Conservation (phyloP, 2,888 invertebrate genomes). For the Trissoscelio sp. region DNA sequence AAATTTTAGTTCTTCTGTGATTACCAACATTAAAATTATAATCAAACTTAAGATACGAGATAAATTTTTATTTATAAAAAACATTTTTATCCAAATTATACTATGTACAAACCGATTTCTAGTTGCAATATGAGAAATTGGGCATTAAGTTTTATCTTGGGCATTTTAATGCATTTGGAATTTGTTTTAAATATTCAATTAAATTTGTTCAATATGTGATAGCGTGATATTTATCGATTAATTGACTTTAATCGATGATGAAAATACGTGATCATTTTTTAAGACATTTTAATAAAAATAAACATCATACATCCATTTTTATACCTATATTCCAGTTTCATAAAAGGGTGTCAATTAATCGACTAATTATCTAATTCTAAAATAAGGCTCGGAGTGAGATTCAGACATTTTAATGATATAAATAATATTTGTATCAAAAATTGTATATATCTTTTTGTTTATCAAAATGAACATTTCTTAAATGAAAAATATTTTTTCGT, state of each 20-base stretch:
- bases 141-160: conserved; percentile 24
- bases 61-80: conserved; percentile 10
- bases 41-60: neutral
- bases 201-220: conserved; percentile 33
- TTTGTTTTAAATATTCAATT: neutral
- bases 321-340: neutral
- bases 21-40: neutral
- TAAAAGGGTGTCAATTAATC: conserved; percentile 48
- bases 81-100: neutral
- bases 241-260: conserved; percentile 18
- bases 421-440: too few species aligned
- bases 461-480: too few species aligned
- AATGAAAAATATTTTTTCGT: too few species aligned
- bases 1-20: conserved; percentile 10
- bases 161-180: conserved; percentile 20
- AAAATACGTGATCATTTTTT: neutral
- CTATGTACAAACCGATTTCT: conserved; percentile 12
- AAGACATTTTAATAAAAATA: neutral
- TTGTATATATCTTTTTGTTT: too few species aligned
- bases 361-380: conserved; percentile 25
- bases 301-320: neutral
- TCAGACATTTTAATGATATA: too few species aligned
- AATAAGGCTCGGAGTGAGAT: too few species aligned
- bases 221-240: conserved; percentile 45
- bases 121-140: too few species aligned